Evolutionary conservation across 92 coral and sea anemone genomes (phyloP), one percentile per base, ranked within the genome.

Genomic region (Paragorgia papillata): DNA sequence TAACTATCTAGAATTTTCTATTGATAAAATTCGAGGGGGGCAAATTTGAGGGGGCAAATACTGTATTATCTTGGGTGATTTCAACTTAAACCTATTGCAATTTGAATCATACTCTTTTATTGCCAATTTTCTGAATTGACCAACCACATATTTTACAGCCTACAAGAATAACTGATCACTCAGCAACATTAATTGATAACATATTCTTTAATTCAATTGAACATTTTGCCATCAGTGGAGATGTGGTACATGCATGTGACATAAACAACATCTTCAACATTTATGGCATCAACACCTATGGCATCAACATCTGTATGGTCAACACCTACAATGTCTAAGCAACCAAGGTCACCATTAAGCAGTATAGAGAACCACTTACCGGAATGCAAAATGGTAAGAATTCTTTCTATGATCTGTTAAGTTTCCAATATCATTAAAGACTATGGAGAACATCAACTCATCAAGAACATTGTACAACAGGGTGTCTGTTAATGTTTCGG

Each of bases 151-250:
- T 79, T 34, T 53, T 78, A 29, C 79, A 79, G 44, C 88, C 88
- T 34, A 84, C 84, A 15, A 57, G 88, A 67, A 84, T 84, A 27
- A 84, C 84, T 46, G 55, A 79, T 35, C 84, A 84, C 39, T 66
- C 88, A 8, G 88, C 84, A 20, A 68, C 84, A 5, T 15, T 84
- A 57, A 79, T 84, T 79, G 84, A 84, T 62, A 84, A 84, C 62
- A 79, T 84, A 40, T 79, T 84, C 35, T 70, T 84, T 25, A n/a
- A n/a, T n/a, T n/a, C n/a, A n/a, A n/a, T n/a, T n/a, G 80, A 79
- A 27, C 75, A 70, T 26, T 70, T 64, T 55, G 46, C 57, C 41
- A 79, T 84, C 31, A 66, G 88, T 60, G 88, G 88, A 9, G 76
- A 79, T 71, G 20, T 84, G 24, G 55, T 79, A 17, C 69, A 57